phyloP scores from a whole-genome alignment of 2,113 vertebrate genomes.

The Pyrgilauda ruficollis region DNA sequence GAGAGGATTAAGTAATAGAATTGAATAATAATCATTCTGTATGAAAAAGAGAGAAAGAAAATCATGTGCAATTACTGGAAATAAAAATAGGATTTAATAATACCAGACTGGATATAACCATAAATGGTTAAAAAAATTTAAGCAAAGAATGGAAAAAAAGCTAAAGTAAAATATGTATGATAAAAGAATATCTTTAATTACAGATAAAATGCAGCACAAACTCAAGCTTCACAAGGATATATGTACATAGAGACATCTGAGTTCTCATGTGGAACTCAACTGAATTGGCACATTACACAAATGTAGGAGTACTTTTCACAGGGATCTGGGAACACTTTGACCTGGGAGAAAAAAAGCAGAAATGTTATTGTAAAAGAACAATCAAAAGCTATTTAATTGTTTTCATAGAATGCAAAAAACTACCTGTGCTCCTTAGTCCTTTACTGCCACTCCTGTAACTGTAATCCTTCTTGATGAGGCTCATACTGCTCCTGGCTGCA shows the following conservation, averaged over 20 bases:
- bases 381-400: background rate
- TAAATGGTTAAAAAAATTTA: background rate
- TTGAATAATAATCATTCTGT: background rate
- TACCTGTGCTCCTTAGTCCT: background rate
- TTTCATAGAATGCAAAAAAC: background rate
- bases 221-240: background rate
- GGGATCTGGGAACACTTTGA: background rate
- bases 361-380: background rate
- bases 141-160: background rate
- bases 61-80: background rate
- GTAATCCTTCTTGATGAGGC: background rate
- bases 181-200: background rate
- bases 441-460: accelerated
- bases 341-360: background rate
- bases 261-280: background rate
- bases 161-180: background rate
- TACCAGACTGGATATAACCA: background rate
- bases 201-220: background rate
- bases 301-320: background rate
- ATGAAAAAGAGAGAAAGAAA: background rate
- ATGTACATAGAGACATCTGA: background rate
- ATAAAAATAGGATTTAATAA: background rate
- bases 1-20: background rate
- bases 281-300: background rate
- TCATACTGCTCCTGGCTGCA: background rate